Evolutionary conservation across 2,113 vertebrate genomes (phyloP).

Genomic region (Hyperoodon ampullatus): DNA sequence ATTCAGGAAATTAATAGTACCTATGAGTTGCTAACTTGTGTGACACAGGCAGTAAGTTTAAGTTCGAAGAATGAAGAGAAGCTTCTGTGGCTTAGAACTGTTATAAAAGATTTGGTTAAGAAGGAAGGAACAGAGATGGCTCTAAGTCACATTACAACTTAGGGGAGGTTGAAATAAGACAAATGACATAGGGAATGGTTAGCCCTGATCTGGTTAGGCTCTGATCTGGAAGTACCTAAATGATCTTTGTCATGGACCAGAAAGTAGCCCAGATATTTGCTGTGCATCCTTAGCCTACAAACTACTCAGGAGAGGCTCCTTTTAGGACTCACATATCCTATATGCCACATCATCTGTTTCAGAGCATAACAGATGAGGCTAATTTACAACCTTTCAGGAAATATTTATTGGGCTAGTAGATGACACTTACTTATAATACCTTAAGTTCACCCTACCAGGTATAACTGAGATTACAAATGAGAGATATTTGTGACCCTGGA

Average conservation of each 20-base stretch:
- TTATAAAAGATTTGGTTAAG: background rate
- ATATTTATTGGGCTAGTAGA: background rate
- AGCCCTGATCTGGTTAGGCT: background rate
- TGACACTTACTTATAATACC: background rate
- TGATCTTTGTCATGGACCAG: background rate
- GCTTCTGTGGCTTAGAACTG: background rate
- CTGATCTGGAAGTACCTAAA: background rate
- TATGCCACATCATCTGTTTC: background rate
- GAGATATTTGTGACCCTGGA: background rate
- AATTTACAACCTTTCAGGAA: background rate
- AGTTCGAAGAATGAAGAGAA: background rate
- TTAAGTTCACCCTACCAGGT: background rate
- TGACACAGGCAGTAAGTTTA: background rate
- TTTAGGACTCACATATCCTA: background rate
- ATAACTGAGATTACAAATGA: background rate
- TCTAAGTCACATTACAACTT: background rate
- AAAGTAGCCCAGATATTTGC: background rate
- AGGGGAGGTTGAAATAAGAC: background rate
- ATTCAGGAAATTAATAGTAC: background rate
- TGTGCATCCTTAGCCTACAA: background rate
- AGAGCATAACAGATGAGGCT: background rate
- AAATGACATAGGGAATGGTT: background rate
- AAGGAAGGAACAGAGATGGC: background rate
- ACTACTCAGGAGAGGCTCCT: background rate
- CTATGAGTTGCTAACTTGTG: background rate